Evolutionary conservation across 2,797 vertebrate genomes (phyloP).

Genomic region (Avahi laniger): DNA sequence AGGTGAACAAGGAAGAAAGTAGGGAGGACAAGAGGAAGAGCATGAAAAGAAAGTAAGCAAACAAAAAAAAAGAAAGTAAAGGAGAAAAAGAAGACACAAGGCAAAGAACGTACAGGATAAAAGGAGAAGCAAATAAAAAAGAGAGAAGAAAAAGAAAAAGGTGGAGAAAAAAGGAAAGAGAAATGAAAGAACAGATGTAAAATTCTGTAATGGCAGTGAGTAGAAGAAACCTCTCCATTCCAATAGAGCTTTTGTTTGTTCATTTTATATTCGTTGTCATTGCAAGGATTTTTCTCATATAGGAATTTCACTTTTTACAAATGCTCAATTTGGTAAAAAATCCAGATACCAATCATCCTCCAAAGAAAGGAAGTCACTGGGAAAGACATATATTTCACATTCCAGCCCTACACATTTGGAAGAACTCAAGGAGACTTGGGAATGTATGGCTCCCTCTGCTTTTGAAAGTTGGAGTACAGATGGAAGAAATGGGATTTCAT

Average conservation of each 20-base stretch:
- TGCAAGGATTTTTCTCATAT: background rate
- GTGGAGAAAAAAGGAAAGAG: background rate
- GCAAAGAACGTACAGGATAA: background rate
- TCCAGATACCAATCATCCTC: background rate
- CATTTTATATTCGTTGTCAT: background rate
- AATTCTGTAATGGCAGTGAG: background rate
- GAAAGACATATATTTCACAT: background rate
- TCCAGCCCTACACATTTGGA: background rate
- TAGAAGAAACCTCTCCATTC: background rate
- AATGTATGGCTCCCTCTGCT: background rate
- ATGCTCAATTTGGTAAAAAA: conserved; percentile 24
- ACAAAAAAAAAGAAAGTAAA: background rate
- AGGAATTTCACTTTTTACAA: conserved; percentile 40
- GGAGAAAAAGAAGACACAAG: background rate
- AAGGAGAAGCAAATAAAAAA: accelerated
- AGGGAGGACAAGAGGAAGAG: background rate
- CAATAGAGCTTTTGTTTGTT: background rate
- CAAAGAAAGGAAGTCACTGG: conserved; percentile 10
- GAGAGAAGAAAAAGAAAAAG: background rate
- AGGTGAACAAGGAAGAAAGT: background rate
- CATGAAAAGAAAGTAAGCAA: background rate
- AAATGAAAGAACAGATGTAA: background rate
- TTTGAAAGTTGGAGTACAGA: background rate
- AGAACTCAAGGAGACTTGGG: background rate
- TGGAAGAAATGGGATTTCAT: background rate